Conservation (phyloP, 2,113 vertebrate species). For the Mobula birostris region DNA sequence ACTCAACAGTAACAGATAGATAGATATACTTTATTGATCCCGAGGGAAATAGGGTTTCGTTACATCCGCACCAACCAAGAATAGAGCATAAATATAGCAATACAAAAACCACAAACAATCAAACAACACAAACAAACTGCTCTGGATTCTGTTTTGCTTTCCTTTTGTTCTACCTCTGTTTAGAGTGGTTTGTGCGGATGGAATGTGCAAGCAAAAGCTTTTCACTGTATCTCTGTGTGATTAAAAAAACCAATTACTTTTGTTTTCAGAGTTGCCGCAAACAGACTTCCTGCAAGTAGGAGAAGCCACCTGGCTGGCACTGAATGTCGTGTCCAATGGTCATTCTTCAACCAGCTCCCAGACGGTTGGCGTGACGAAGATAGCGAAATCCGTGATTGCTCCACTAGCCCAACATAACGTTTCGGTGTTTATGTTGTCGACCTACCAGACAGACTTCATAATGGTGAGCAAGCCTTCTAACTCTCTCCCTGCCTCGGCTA, state of each 20-base stretch:
- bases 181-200: background rate
- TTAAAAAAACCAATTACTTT: too few relatives aligned
- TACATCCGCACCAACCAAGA: too few relatives aligned
- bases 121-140: too few relatives aligned
- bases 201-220: too few relatives aligned
- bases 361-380: constrained; percentile 89
- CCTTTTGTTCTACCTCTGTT: too few relatives aligned
- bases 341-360: constrained; percentile 67
- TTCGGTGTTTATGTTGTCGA: constrained; percentile 92
- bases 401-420: constrained; percentile 90
- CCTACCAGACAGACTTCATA: constrained; percentile 87
- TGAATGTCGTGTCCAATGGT: constrained; percentile 83
- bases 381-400: constrained; percentile 85
- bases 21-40: too few relatives aligned
- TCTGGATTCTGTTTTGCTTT: too few relatives aligned
- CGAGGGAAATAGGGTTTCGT: too few relatives aligned
- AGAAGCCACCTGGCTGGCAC: constrained; percentile 81
- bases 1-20: too few relatives aligned
- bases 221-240: too few relatives aligned
- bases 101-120: too few relatives aligned
- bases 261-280: constrained; percentile 69
- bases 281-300: constrained; percentile 87
- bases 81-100: too few relatives aligned
- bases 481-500: background rate
- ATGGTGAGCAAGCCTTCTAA: constrained; percentile 57